phyloP scores from a whole-genome alignment of 1,140 invertebrate genomes.

The Amyelois transitella region DNA sequence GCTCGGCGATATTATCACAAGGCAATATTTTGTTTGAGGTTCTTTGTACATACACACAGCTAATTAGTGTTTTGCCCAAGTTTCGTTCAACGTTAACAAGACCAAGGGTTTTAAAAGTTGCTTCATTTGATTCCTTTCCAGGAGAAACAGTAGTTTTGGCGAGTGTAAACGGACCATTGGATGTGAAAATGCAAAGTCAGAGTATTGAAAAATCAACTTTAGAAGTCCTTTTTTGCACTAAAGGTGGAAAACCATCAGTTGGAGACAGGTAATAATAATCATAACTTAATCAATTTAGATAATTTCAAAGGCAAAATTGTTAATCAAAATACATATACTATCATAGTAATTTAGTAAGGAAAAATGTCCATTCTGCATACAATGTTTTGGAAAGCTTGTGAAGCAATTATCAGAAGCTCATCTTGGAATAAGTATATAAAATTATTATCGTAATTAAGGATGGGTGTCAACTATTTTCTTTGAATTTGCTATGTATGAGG shows the following conservation, averaged over 20 bases:
- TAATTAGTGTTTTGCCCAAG: not conserved
- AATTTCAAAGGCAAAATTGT: too few species aligned
- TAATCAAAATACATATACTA: too few species aligned
- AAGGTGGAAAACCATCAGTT: conserved; percentile 82
- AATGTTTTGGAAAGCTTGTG: too few species aligned
- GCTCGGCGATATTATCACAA: conserved; percentile 84
- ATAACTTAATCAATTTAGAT: too few species aligned
- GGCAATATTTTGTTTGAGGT: conserved; percentile 58
- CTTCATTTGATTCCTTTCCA: conserved; percentile 52
- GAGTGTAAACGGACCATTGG: conserved; percentile 88
- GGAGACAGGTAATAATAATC: conserved; percentile 53
- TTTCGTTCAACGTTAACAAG: not conserved
- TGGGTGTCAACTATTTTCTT: too few species aligned
- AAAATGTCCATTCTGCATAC: too few species aligned
- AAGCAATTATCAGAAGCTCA: too few species aligned
- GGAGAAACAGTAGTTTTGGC: conserved; percentile 85
- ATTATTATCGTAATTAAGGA: too few species aligned
- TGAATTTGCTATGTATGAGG: too few species aligned
- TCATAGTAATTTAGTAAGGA: too few species aligned
- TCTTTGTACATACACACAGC: too few species aligned
- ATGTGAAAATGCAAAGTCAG: conserved; percentile 85
- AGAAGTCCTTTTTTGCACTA: conserved; percentile 85
- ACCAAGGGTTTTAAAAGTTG: not conserved
- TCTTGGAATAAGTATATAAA: too few species aligned
- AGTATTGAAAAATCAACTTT: conserved; percentile 85